These are phyloP conservation scores for Plagodis dolabraria DNA, from an alignment of 2,888 invertebrate genomes.

Conservation along the genomic window DNA sequence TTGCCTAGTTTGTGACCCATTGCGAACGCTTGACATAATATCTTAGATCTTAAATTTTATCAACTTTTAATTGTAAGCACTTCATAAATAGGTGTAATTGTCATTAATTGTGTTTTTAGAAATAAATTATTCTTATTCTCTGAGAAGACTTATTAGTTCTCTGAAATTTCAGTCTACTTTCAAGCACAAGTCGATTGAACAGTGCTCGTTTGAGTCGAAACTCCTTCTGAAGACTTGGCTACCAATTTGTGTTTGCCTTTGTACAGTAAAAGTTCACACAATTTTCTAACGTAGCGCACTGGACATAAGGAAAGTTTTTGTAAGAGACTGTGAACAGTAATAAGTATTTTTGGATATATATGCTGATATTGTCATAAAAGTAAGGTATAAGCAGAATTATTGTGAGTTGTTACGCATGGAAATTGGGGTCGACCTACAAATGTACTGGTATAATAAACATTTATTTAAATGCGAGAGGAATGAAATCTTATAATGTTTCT, in stretches of 20 bases:
- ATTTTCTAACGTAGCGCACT: not conserved
- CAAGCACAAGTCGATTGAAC: slow-evolving; percentile 23
- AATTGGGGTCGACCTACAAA: slow-evolving; percentile 6
- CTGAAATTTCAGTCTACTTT: slow-evolving; percentile 1
- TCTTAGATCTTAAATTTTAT: too few species aligned
- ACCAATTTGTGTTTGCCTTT: slow-evolving; percentile 20
- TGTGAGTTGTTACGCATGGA: slow-evolving; percentile 12
- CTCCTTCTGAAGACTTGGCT: slow-evolving; percentile 15
- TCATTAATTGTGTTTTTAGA: too few species aligned
- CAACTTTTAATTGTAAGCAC: too few species aligned
- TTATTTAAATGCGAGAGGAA: slow-evolving; percentile 15
- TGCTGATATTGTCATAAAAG: slow-evolving; percentile 3
- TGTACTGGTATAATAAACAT: slow-evolving; percentile 4
- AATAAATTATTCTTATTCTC: too few species aligned
- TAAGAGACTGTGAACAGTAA: not conserved
- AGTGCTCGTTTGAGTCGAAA: slow-evolving; percentile 20
- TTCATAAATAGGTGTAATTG: too few species aligned
- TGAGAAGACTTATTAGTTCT: too few species aligned
- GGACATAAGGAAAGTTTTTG: slow-evolving; percentile 1
- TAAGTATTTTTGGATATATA: not conserved
- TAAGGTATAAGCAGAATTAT: slow-evolving; percentile 6
- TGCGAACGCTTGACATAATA: too few species aligned
- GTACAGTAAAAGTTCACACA: not conserved
- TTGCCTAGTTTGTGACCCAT: too few species aligned
- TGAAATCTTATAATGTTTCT: not conserved